Base-by-base conservation (phyloP, 1,140 invertebrate genomes). In the Centruroides sculpturatus region DNA sequence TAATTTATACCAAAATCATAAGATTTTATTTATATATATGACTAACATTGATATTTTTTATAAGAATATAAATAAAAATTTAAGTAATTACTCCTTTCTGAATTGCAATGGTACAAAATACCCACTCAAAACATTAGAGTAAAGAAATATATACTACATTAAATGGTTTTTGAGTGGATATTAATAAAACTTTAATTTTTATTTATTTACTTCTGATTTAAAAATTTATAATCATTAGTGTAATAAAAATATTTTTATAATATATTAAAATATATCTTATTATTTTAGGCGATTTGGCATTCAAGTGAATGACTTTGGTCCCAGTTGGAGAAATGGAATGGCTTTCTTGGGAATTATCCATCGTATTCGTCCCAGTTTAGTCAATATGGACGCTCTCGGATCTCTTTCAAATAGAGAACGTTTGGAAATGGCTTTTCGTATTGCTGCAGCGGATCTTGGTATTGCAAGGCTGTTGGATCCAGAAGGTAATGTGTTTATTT, bases 261-360 rank as follows among this genome's bases (percentile, higher is more conserved):
- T 36, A 51, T 12, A 36, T 53, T 53, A 53, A 53, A 36, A 53
- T 8, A 5, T 53, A 53, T 41, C 8, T 6, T 23, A 55, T 49
- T 58, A 63, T 70, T 72, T 10, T 71, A 94, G 89, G 73, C 84
- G 90, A 70, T 83, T 83, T 69, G 89, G 88, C 62, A 84, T 97
- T 56, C 79, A 87, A 75, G 86, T 98, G 5, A 85, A 82, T 74
- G 92, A 99, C 77, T 98, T 99, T 76, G 94, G 94, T 41, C 82
- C 85, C 64, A 92, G 90, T 72, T 99, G 96, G 96, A 81, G 93
- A 68, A 94, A 98, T 75, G 96, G 96, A 61, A 81, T 90, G 68
- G 94, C 94, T 12, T 98, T 99, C 78, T 80, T 97, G 36, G 92
- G 92, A 3, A 86, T 99, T 56, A 90, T 99, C 56, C 91, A 98